Evolutionary conservation across 2,888 invertebrate genomes (phyloP).

Genomic region (Hirtodrosophila histrioides): DNA sequence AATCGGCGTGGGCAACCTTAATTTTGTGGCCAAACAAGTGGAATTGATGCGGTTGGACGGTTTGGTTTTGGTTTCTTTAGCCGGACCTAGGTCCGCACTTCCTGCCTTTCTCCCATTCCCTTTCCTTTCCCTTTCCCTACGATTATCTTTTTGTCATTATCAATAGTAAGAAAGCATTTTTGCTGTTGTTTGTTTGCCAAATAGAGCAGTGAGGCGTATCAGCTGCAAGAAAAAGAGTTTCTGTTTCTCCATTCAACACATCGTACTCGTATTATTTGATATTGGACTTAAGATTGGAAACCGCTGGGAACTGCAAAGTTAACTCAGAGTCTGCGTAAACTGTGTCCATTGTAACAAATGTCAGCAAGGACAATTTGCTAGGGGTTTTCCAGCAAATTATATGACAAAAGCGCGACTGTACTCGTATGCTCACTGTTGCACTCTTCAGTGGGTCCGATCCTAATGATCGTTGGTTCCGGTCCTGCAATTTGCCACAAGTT

Average conservation of each 20-base stretch:
- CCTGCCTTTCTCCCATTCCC: slow-evolving; percentile 34
- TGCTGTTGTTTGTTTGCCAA: slow-evolving; percentile 52
- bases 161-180: slow-evolving; percentile 28
- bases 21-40: slow-evolving; percentile 75
- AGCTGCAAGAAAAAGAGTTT: slow-evolving; percentile 57
- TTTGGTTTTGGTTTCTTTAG: slow-evolving; percentile 5
- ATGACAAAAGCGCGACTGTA: slow-evolving; percentile 45
- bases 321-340: neutral
- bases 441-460: slow-evolving; percentile 17
- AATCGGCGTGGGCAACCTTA: slow-evolving; percentile 53
- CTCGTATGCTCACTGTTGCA: slow-evolving; percentile 1
- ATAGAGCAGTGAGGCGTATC: slow-evolving; percentile 61
- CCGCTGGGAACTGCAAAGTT: slow-evolving; percentile 1
- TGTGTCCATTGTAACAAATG: slow-evolving; percentile 19
- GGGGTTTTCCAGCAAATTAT: slow-evolving; percentile 35
- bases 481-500: slow-evolving; percentile 58
- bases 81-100: slow-evolving; percentile 44
- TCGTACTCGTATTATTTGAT: slow-evolving; percentile 23
- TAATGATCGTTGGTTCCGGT: slow-evolving; percentile 79
- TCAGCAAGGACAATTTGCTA: slow-evolving; percentile 58
- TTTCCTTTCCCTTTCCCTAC: slow-evolving; percentile 8
- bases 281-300: slow-evolving; percentile 12
- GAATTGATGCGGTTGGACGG: slow-evolving; percentile 47
- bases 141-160: slow-evolving; percentile 51
- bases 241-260: slow-evolving; percentile 22